Base-by-base conservation (phyloP, 1,140 invertebrate species). In the Conus ventricosus region DNA sequence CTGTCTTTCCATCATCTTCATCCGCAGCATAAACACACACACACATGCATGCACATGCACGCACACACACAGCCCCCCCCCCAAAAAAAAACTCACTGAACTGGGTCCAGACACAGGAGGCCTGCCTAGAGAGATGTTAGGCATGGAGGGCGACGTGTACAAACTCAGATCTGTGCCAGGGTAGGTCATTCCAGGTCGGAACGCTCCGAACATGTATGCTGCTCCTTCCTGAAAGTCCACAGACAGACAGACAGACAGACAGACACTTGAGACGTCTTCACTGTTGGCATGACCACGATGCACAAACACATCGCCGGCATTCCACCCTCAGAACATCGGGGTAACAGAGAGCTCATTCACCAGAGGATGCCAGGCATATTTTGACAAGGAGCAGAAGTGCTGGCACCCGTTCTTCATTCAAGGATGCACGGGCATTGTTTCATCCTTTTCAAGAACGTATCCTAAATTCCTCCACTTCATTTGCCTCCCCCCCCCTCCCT, bases 131-230 rank as follows among this genome's bases (percentile, higher is more conserved):
- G 98, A 98, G 92, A 99, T 99, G 96, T 99, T 99, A 89, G 98
- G 98, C 97, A 99, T 97, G 91, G 98, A 99, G 67, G 98, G 98
- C 92, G 98, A 98, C 92, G 98, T 98, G 95, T 99, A 99, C 20
- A 99, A 92, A 57, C 97, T 97, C 23, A 94, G 91, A 81, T 94
- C 94, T 60, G 91, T 90, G 76, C 91, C 91, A 54, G 91, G 91
- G 83, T 94, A 94, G n/a, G 89, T 91, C 90, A 94, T 91, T 51
- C 89, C 86, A 54, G 91, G 90, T 85, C 91, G 91, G 84, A 93
- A 94, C 27, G 92, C 88, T 89, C 84, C 67, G 76, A 91, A 88
- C 91, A 92, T 91, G 89, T 93, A 93, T 51, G 87, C 90, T 60
- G 91, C 88, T 60, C 88, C 90, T 82, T 93, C 93, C 93, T 94